These are phyloP conservation scores for Pseudotriccus pelzelni DNA, from an alignment of 2,797 vertebrate genomes.

Conservation along the genomic window DNA sequence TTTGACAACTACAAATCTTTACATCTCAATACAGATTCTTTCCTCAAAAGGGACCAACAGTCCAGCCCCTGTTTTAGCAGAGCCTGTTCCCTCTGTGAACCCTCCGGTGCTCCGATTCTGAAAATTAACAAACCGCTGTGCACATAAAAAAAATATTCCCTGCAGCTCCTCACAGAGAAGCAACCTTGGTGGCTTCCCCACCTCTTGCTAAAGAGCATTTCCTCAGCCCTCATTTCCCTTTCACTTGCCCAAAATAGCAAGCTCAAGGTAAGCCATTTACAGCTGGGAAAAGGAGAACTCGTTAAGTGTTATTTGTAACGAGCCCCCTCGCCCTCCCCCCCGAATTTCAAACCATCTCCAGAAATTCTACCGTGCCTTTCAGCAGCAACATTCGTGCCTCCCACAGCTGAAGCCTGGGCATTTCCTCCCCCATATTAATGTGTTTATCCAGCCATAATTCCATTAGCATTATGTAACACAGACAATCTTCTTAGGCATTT, in stretches of 20 bases:
- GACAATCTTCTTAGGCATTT: conserved; percentile 58
- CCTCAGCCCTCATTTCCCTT: conserved; percentile 31
- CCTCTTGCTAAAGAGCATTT: background rate
- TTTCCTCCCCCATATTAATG: background rate
- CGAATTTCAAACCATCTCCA: background rate
- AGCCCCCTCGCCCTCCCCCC: background rate
- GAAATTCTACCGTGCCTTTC: conserved; percentile 8
- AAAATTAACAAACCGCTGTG: background rate
- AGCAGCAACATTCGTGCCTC: conserved; percentile 14
- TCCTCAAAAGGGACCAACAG: background rate
- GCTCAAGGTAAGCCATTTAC: conserved; percentile 41
- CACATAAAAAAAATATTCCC: background rate
- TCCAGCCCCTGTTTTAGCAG: background rate
- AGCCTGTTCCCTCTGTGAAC: background rate
- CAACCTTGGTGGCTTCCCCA: background rate
- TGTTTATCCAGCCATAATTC: conserved; percentile 60
- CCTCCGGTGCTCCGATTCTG: background rate
- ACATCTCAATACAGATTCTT: background rate
- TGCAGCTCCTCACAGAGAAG: background rate
- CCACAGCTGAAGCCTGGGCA: conserved; percentile 17
- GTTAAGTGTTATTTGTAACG: background rate
- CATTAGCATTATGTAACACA: conserved; percentile 68
- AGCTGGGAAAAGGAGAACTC: background rate
- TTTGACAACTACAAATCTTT: background rate
- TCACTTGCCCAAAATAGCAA: conserved; percentile 17